A percentile compares a stretch with the other conserved stretches of the same genome.
phyloP scores from a whole-genome alignment of 1,140 invertebrate genomes.

The Idris sp. region DNA sequence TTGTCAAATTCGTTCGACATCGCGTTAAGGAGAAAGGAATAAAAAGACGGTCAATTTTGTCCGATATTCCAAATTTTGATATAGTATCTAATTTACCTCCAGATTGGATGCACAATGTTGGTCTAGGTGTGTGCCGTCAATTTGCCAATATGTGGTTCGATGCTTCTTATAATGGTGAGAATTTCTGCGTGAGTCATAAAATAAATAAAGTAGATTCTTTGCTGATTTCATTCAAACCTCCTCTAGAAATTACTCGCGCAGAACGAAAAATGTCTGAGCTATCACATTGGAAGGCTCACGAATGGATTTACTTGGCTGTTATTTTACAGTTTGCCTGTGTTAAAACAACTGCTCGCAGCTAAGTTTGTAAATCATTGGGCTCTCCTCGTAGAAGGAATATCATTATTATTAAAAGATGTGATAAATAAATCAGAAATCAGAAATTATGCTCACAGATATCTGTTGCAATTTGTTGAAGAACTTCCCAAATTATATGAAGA shows the following conservation, averaged over 20 bases:
- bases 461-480: too few species aligned
- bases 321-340: conserved; percentile 49
- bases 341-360: conserved; percentile 33
- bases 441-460: too few species aligned
- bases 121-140: conserved; percentile 51
- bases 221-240: conserved; percentile 49
- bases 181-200: conserved; percentile 52
- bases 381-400: conserved; percentile 41
- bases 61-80: conserved; percentile 56
- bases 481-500: too few species aligned
- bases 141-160: conserved; percentile 50
- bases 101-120: conserved; percentile 65
- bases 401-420: not conserved
- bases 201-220: conserved; percentile 40
- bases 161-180: too few species aligned
- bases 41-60: conserved; percentile 47
- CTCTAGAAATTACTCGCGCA: conserved; percentile 50
- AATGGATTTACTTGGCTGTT: conserved; percentile 51
- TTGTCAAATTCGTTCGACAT: too few species aligned
- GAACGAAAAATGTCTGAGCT: conserved; percentile 48
- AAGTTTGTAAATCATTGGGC: conserved; percentile 59
- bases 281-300: conserved; percentile 1
- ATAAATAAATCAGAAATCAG: conserved; percentile 31
- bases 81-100: conserved; percentile 43
- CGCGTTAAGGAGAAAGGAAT: conserved; percentile 17